Evolutionary conservation across 2,888 invertebrate genomes (phyloP).

Genomic region (Megamerina dolium): DNA sequence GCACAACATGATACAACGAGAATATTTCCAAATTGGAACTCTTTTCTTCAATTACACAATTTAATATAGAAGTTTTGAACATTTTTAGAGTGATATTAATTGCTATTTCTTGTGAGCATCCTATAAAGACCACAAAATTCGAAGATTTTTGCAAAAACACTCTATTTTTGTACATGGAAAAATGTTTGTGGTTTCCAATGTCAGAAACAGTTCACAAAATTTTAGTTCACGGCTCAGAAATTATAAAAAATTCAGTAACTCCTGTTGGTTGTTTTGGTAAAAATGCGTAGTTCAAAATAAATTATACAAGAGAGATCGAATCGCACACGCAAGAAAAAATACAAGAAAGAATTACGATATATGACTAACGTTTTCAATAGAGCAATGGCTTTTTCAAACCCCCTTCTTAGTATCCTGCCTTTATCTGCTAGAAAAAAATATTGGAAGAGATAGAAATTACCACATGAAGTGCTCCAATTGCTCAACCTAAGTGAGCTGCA

Average conservation of each 20-base stretch:
- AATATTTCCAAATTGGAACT: no score
- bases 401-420: no score
- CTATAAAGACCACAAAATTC: neutral
- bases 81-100: neutral
- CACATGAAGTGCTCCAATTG: no score
- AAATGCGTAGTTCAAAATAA: neutral
- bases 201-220: conserved; percentile 2
- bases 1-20: no score
- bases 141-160: neutral
- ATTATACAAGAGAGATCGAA: neutral
- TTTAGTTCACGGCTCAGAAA: conserved; percentile 1
- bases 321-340: neutral
- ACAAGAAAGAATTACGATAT: neutral
- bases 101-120: neutral
- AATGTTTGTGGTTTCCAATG: conserved; percentile 4
- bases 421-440: no score
- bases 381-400: conserved; percentile 1
- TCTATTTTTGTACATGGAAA: neutral
- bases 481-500: no score
- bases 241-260: no score
- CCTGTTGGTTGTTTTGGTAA: neutral
- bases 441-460: no score
- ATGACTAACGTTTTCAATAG: neutral
- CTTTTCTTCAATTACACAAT: no score
- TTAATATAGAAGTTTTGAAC: neutral